Base-by-base conservation (phyloP, 2,888 invertebrate genomes). In the Diaprepes abbreviatus region DNA sequence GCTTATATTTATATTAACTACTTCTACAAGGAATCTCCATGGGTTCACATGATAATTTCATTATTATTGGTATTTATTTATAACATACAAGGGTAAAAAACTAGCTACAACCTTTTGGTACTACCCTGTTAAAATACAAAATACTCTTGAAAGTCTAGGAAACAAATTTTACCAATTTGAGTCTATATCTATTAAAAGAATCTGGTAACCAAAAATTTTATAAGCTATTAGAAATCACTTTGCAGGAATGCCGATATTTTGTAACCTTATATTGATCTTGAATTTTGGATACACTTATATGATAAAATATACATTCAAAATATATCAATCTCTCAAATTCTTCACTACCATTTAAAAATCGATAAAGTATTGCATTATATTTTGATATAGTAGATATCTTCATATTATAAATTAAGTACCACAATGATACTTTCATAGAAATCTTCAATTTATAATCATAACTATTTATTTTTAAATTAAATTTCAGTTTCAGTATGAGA, bases 401-500 rank as follows among this genome's bases (percentile, higher is more conserved):
- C n/a, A n/a, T n/a, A n/a, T n/a, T n/a, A n/a, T n/a, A n/a, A n/a
- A n/a, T n/a, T n/a, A n/a, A n/a, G n/a, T n/a, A n/a, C n/a, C n/a
- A n/a, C n/a, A n/a, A n/a, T n/a, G n/a, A n/a, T n/a, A n/a, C n/a
- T n/a, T n/a, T n/a, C 10, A 40, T 43, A 52, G 17, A 52, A 50
- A 52, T 33, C 5, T 2, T 33, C 7, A 6, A n/a, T 33, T 17
- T 10, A n/a, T n/a, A 14, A 33, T 52, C 38, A 38, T 14, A 58
- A 24, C 9, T 14, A 40, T 3, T 14, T 50, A 43, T 16, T 45
- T 12, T 17, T 10, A 43, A 45, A 31, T 74, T 77, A 81, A 65
- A 80, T 81, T 71, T 81, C 79, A 6, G 80, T 81, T 75, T 79
- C 81, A n/a, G 79, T 78, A 57, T 78, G 77, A 7, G 73, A 73